Evolutionary conservation across 1,140 invertebrate genomes (phyloP).

Genomic region (Aphelinus atriplicis): DNA sequence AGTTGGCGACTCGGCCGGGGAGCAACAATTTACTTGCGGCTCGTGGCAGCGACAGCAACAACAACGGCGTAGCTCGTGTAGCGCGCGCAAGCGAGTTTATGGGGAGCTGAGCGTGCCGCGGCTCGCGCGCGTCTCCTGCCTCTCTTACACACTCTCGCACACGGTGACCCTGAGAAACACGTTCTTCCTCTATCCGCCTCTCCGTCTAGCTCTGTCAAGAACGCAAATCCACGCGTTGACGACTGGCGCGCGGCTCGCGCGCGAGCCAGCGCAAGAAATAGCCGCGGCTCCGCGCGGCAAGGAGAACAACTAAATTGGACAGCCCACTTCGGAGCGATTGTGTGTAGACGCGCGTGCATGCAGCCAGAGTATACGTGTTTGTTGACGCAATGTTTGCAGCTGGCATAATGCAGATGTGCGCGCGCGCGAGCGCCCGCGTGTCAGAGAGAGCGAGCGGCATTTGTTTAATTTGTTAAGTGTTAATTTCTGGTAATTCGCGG

Average conservation of each 20-base stretch:
- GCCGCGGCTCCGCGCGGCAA: too few relatives aligned
- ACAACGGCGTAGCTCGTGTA: conserved; percentile 34
- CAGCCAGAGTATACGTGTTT: conserved; percentile 50
- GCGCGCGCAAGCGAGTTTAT: conserved; percentile 46
- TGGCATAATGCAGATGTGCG: conserved; percentile 13
- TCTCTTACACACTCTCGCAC: conserved; percentile 32
- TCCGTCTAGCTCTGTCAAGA: conserved; percentile 47
- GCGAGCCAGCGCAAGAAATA: too few relatives aligned
- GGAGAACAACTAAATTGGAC: too few relatives aligned
- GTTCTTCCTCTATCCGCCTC: conserved; percentile 45
- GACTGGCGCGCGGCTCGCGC: conserved; percentile 45
- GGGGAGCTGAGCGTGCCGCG: conserved; percentile 40
- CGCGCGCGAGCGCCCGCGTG: conserved; percentile 40
- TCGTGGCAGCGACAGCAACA: too few relatives aligned
- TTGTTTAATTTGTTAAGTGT: conserved; percentile 63
- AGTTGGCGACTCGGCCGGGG: too few relatives aligned
- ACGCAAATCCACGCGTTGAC: conserved; percentile 51
- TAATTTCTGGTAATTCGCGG: conserved; percentile 63
- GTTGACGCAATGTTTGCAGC: conserved; percentile 60
- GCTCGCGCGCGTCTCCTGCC: conserved; percentile 33
- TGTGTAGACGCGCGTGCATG: not conserved
- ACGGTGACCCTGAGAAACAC: conserved; percentile 49
- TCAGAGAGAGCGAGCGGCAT: conserved; percentile 35
- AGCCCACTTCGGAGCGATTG: not conserved
- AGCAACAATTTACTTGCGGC: too few relatives aligned